phyloP scores from a whole-genome alignment of 2,113 vertebrate genomes.

The Myocastor coypus region DNA sequence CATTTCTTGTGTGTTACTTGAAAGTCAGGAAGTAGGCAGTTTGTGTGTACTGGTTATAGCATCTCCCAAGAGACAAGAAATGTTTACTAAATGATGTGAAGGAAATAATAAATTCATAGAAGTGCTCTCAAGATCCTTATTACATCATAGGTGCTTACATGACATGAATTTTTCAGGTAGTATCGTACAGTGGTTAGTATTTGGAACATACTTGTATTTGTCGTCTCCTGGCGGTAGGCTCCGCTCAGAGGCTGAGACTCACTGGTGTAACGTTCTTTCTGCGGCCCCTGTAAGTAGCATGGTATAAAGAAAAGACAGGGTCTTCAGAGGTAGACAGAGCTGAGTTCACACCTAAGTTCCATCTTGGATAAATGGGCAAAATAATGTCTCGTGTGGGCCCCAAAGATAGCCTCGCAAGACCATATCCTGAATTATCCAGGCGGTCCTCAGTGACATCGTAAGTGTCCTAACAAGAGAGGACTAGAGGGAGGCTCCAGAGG shows the following conservation, averaged over 20 bases:
- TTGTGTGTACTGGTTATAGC: neutral
- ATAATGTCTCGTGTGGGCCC: neutral
- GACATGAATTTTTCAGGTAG: neutral
- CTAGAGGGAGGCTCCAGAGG: neutral
- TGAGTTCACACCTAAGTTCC: neutral
- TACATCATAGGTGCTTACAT: neutral
- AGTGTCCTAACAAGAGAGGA: neutral
- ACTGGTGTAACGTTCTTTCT: conserved; percentile 1
- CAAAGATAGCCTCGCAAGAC: neutral
- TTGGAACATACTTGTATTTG: neutral
- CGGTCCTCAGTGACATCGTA: neutral
- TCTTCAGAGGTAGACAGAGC: neutral
- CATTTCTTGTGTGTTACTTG: conserved; percentile 30
- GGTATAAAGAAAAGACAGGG: neutral
- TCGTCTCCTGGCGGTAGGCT: neutral
- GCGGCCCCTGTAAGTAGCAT: neutral
- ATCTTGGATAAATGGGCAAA: neutral
- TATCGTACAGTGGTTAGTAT: neutral
- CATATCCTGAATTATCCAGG: neutral
- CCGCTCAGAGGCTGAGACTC: neutral
- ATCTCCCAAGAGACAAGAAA: neutral
- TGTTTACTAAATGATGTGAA: conserved; percentile 5
- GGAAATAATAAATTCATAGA: neutral
- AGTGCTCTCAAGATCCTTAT: neutral
- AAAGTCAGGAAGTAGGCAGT: neutral